Evolutionary conservation across 2,113 vertebrate genomes (phyloP).

Genomic region (Reinhardtius hippoglossoides): DNA sequence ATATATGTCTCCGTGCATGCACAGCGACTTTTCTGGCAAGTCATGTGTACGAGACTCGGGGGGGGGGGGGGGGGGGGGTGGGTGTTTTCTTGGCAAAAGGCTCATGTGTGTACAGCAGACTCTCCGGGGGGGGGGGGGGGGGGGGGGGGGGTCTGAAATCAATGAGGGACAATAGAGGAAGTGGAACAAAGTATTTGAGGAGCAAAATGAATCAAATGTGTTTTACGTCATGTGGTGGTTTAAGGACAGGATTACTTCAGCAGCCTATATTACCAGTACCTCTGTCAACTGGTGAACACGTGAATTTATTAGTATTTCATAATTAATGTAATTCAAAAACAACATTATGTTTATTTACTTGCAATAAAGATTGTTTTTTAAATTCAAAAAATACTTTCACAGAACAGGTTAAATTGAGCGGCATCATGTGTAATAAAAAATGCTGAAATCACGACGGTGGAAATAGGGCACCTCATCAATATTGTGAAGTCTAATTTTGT

Average conservation of each 20-base stretch:
- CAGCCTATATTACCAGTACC: too few relatives aligned
- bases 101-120: slow-evolving; percentile 26
- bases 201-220: neutral
- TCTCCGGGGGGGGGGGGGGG: slow-evolving; percentile 34
- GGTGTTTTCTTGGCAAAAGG: too few relatives aligned
- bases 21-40: too few relatives aligned
- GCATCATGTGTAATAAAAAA: neutral
- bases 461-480: slow-evolving; percentile 64
- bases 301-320: too few relatives aligned
- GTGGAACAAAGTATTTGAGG: neutral
- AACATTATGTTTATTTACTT: too few relatives aligned
- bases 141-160: slow-evolving; percentile 17
- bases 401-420: slow-evolving; percentile 8
- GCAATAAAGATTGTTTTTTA: too few relatives aligned
- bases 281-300: too few relatives aligned
- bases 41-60: too few relatives aligned
- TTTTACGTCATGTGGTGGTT: too few relatives aligned
- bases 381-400: neutral
- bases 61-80: too few relatives aligned
- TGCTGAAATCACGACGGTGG: slow-evolving; percentile 16
- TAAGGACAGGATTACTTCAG: too few relatives aligned
- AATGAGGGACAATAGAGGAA: slow-evolving; percentile 12
- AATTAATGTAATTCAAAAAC: too few relatives aligned
- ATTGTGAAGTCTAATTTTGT: slow-evolving; percentile 63
- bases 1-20: slow-evolving; percentile 42